Conservation (phyloP, 2,888 invertebrate species). For the Alviniconcha strummeri region DNA sequence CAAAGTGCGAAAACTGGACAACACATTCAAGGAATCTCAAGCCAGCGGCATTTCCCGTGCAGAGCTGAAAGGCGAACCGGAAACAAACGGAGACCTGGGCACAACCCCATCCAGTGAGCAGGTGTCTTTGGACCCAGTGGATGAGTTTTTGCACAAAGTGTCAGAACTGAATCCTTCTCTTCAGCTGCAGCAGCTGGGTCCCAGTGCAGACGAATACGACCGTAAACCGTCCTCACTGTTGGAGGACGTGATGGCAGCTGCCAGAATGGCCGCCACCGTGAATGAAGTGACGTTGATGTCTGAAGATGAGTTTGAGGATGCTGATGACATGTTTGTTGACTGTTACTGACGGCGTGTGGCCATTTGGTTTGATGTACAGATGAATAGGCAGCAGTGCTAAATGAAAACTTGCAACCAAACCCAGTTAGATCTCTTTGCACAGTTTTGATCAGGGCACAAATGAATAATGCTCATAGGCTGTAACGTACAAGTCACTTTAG, state of each 20-base stretch:
- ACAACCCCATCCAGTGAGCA: no score
- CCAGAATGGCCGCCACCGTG: background rate
- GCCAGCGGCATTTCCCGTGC: no score
- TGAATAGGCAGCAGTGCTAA: no score
- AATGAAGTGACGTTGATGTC: conserved; percentile 17
- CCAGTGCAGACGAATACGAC: conserved; percentile 44
- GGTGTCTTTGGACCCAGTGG: background rate
- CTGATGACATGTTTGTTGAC: conserved; percentile 47
- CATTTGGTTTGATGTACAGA: no score
- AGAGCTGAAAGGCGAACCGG: background rate
- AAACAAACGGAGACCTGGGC: background rate
- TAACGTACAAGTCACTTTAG: no score
- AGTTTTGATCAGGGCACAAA: no score
- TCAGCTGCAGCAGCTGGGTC: conserved; percentile 12
- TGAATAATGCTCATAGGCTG: no score
- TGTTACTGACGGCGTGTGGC: conserved; percentile 37
- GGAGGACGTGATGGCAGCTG: conserved; percentile 48
- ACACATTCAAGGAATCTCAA: background rate
- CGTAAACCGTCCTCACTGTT: conserved; percentile 45
- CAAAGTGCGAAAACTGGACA: background rate
- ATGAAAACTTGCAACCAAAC: no score
- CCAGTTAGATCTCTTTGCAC: no score
- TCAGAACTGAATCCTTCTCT: conserved; percentile 24
- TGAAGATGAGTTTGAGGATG: conserved; percentile 36
- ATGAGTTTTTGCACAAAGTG: conserved; percentile 11